These are phyloP conservation scores for Natrix natrix DNA, from an alignment of 2,797 vertebrate genomes.

Conservation along the genomic window DNA sequence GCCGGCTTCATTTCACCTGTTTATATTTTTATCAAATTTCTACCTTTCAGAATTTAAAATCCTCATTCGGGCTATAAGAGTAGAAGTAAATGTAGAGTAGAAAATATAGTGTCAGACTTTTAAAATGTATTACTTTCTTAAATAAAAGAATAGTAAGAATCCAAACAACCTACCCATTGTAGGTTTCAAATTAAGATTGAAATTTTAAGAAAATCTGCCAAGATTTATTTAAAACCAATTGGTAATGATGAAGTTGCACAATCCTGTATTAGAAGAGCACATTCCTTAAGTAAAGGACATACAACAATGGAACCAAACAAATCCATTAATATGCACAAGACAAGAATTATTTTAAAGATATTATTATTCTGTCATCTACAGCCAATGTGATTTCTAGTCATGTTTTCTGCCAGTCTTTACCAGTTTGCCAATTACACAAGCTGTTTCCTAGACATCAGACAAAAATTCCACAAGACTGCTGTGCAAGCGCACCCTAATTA, in stretches of 20 bases:
- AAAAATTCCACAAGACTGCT: slow-evolving; percentile 89
- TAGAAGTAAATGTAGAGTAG: background rate
- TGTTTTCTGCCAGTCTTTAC: slow-evolving; percentile 82
- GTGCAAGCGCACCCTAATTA: slow-evolving; percentile 93
- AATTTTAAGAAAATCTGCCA: background rate
- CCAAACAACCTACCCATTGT: slow-evolving; percentile 22
- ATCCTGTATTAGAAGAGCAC: background rate
- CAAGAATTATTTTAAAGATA: slow-evolving; percentile 69
- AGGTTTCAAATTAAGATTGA: background rate
- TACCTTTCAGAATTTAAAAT: background rate
- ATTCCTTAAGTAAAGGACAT: background rate
- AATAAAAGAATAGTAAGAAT: background rate
- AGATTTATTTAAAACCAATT: background rate
- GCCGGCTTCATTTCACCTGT: background rate
- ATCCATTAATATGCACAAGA: slow-evolving; percentile 70
- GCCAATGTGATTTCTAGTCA: slow-evolving; percentile 72
- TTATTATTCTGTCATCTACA: slow-evolving; percentile 76
- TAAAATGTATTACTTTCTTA: background rate
- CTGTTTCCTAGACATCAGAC: slow-evolving; percentile 85
- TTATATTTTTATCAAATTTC: background rate
- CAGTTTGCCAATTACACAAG: slow-evolving; percentile 86
- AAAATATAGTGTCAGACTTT: background rate
- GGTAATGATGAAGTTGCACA: background rate
- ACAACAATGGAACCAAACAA: slow-evolving; percentile 66
- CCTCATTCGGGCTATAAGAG: background rate